These are phyloP conservation scores for Myotis brandtii DNA, from an alignment of 2,113 vertebrate species.

Conservation along the genomic window DNA sequence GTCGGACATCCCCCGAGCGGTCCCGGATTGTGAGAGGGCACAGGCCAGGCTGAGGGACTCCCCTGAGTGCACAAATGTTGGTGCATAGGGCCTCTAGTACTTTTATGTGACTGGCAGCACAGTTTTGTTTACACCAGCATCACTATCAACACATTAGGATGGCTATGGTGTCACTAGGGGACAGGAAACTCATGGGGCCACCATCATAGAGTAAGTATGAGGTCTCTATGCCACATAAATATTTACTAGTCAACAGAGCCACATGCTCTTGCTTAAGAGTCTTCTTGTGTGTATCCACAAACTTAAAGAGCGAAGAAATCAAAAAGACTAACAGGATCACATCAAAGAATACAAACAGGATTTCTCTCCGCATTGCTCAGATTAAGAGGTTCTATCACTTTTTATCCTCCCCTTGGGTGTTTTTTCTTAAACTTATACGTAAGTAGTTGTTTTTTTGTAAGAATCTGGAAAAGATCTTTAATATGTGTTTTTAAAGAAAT, in stretches of 20 bases:
- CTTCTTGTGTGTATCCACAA: not conserved
- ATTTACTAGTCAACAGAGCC: not conserved
- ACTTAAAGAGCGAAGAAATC: not conserved
- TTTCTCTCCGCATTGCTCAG: not conserved
- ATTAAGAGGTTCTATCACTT: not conserved
- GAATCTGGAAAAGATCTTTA: not conserved
- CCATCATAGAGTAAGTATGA: not conserved
- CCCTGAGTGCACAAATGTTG: too few species aligned
- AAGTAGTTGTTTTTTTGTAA: not conserved
- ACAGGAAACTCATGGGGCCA: not conserved
- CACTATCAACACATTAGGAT: not conserved
- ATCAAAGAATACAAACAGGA: not conserved
- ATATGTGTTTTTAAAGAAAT: not conserved
- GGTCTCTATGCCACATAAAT: not conserved
- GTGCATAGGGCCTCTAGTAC: not conserved
- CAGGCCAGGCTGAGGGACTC: too few species aligned
- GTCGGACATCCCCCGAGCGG: too few species aligned
- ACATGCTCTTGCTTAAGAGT: not conserved
- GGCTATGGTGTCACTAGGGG: not conserved
- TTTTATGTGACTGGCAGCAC: not conserved
- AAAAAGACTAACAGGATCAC: not conserved
- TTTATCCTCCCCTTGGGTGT: not conserved
- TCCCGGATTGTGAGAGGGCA: too few species aligned
- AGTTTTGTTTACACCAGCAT: not conserved
- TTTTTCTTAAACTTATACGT: constrained; percentile 56